phyloP scores from a whole-genome alignment of 2,888 invertebrate species.

The Venustoraphidia nigricollis region DNA sequence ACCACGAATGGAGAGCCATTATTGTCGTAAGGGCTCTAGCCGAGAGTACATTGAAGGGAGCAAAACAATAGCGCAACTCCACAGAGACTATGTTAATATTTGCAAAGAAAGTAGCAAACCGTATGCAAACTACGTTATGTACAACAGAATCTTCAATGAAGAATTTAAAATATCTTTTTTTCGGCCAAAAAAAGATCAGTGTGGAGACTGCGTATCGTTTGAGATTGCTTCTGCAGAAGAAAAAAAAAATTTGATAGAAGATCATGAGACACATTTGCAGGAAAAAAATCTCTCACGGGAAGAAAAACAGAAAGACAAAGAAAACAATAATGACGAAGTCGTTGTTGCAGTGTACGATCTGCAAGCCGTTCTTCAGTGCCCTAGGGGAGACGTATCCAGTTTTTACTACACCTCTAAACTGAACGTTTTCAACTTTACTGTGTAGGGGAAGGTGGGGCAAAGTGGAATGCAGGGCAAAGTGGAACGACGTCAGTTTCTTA shows the following conservation, averaged over 20 bases:
- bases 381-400: slow-evolving; percentile 17
- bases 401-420: no score
- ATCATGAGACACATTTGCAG: slow-evolving; percentile 1
- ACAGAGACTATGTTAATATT: slow-evolving; percentile 13
- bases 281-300: neutral
- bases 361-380: slow-evolving; percentile 18
- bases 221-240: slow-evolving; percentile 5
- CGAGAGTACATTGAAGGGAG: slow-evolving; percentile 16
- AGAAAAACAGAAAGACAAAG: neutral
- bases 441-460: no score
- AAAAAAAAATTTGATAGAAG: neutral
- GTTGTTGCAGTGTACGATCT: slow-evolving; percentile 17
- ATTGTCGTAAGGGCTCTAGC: slow-evolving; percentile 12
- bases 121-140: slow-evolving; percentile 7
- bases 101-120: slow-evolving; percentile 4
- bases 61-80: slow-evolving; percentile 12
- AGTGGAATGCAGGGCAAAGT: no score
- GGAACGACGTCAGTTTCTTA: no score
- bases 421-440: no score
- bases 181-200: slow-evolving; percentile 11
- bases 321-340: no score
- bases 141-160: slow-evolving; percentile 10
- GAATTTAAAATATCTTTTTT: slow-evolving; percentile 11
- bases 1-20: slow-evolving; percentile 16
- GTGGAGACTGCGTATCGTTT: slow-evolving; percentile 11